These are phyloP conservation scores for Siniperca knerii DNA, from an alignment of 2,113 vertebrate genomes.

Conservation along the genomic window DNA sequence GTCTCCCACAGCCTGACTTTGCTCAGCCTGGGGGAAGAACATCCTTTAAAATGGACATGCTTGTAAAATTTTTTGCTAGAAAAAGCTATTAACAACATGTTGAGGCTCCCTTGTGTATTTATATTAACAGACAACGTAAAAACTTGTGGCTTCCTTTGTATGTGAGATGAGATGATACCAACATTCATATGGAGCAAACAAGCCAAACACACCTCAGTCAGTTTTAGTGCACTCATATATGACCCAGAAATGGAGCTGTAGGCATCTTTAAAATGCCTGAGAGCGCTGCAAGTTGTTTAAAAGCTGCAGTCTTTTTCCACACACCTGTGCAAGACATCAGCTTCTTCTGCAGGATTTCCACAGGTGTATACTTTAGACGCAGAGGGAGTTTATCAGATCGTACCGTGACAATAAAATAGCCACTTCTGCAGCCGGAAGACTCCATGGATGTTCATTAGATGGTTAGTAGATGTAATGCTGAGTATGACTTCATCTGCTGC, in stretches of 20 bases:
- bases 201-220: slow-evolving; percentile 73
- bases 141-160: slow-evolving; percentile 29
- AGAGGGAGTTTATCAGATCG: slow-evolving; percentile 34
- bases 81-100: slow-evolving; percentile 15
- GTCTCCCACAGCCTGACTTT: slow-evolving; percentile 29
- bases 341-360: slow-evolving; percentile 37
- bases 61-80: slow-evolving; percentile 36
- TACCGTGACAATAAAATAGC: slow-evolving; percentile 10
- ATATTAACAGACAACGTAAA: slow-evolving; percentile 33
- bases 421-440: slow-evolving; percentile 41
- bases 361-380: neutral
- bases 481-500: slow-evolving; percentile 60
- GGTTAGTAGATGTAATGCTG: neutral
- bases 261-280: slow-evolving; percentile 68
- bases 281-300: slow-evolving; percentile 38
- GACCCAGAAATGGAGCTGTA: slow-evolving; percentile 77
- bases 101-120: slow-evolving; percentile 39
- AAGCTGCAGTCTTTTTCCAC: slow-evolving; percentile 57
- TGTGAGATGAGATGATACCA: neutral
- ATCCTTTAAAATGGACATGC: slow-evolving; percentile 28
- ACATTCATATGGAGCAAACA: slow-evolving; percentile 76
- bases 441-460: slow-evolving; percentile 39
- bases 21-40: slow-evolving; percentile 3
- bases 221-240: slow-evolving; percentile 78
- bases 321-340: slow-evolving; percentile 73